phyloP scores from a whole-genome alignment of 2,113 vertebrate species.

The Conger conger region DNA sequence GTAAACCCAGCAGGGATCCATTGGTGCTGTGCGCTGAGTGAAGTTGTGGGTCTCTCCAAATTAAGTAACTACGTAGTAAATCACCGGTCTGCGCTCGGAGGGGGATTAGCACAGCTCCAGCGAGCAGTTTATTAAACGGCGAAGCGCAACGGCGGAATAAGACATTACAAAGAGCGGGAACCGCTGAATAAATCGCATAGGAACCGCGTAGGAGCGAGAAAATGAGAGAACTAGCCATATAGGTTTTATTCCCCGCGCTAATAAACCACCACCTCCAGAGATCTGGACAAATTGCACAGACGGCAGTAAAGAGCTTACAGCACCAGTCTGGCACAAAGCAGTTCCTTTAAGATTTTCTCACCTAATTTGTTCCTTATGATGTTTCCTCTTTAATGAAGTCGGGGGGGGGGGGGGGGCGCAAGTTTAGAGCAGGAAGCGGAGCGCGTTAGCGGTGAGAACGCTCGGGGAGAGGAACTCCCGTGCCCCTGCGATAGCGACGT shows the following conservation, averaged over 20 bases:
- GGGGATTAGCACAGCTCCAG: slow-evolving; percentile 66
- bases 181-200: slow-evolving; percentile 23
- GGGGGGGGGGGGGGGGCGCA: too few species aligned
- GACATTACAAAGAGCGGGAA: slow-evolving; percentile 52
- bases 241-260: slow-evolving; percentile 12
- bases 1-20: slow-evolving; percentile 43
- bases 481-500: slow-evolving; percentile 12
- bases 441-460: slow-evolving; percentile 28
- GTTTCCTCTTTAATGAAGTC: too few species aligned
- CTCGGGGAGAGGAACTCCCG: slow-evolving; percentile 26
- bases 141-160: slow-evolving; percentile 49
- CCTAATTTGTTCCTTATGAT: slow-evolving; percentile 51
- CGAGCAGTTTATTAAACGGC: slow-evolving; percentile 65
- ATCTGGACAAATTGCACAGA: slow-evolving; percentile 41
- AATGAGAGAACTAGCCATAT: background rate
- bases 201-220: background rate
- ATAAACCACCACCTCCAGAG: slow-evolving; percentile 31
- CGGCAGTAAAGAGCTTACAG: slow-evolving; percentile 40
- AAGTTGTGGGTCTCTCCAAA: slow-evolving; percentile 56
- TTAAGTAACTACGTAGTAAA: slow-evolving; percentile 69
- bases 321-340: slow-evolving; percentile 40
- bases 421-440: slow-evolving; percentile 28
- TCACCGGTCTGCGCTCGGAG: slow-evolving; percentile 50
- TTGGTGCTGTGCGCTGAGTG: slow-evolving; percentile 20
- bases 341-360: slow-evolving; percentile 45